Evolutionary conservation across 2,113 vertebrate species (phyloP).

Genomic region (Carettochelys insculpta): DNA sequence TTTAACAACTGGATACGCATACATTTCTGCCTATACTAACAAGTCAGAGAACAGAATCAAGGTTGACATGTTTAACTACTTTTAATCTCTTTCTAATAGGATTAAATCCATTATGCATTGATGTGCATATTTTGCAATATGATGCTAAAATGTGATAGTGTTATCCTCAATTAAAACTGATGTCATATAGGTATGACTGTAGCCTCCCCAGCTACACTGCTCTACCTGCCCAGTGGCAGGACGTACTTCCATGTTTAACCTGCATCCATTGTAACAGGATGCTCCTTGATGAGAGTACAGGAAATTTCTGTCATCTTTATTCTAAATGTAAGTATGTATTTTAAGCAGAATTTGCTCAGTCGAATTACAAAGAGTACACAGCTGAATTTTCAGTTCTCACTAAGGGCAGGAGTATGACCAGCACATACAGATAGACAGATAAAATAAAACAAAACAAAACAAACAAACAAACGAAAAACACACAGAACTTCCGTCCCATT

Average conservation of each 20-base stretch:
- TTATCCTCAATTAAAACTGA: not conserved
- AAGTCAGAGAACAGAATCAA: constrained; percentile 47
- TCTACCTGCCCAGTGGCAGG: not conserved
- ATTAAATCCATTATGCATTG: constrained; percentile 54
- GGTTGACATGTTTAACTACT: constrained; percentile 49
- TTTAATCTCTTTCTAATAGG: constrained; percentile 55
- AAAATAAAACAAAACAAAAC: no score
- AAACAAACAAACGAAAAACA: not conserved
- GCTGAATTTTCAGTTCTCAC: not conserved
- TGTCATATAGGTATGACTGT: not conserved
- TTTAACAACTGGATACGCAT: constrained; percentile 16
- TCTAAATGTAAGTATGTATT: not conserved
- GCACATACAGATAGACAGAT: no score
- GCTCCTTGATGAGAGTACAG: not conserved
- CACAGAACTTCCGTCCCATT: not conserved
- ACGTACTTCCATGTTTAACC: not conserved
- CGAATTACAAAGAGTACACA: not conserved
- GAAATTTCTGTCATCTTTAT: not conserved
- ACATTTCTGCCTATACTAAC: constrained; percentile 31
- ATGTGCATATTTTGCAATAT: constrained; percentile 15
- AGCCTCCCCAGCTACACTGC: not conserved
- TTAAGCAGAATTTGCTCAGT: not conserved
- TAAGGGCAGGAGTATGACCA: not conserved
- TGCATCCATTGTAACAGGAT: not conserved
- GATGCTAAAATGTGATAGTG: constrained; percentile 18